Evolutionary conservation across 1,140 invertebrate genomes (phyloP), one percentile per base, ranked within the genome.

Genomic region (Papilio helenus): DNA sequence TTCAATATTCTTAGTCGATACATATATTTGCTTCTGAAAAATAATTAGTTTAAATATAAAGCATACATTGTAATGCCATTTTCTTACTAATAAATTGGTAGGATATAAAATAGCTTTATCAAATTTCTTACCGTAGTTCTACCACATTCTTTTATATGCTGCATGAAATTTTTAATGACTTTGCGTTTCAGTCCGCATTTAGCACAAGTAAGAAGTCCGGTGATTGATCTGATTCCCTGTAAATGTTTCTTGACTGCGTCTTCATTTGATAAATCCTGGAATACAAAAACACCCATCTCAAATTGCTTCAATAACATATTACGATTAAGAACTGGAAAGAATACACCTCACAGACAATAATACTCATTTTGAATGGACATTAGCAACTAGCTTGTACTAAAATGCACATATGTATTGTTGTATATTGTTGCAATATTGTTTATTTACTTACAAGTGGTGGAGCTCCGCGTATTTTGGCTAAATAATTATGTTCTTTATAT

Each of bases 401-500:
- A 55, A 10, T 16, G 14, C 44, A 16, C 12, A 46, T 46, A 46
- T 46, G 7, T 39, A 39, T 0, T 39, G 44, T 16, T 16, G 14
- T 0, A 14, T 26, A n/a, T n/a, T n/a, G n/a, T n/a, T n/a, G n/a
- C 29, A 68, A 26, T 9, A 68, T 14, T 34, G 10, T 68, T 20
- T 68, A 42, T 4, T 4, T 39, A 55, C 76, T 78, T 79, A 82
- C 81, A 46, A 88, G 77, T 20, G 55, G 16, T 8, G 65, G 65
- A 10, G 83, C 82, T 71, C 85, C 84, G n/a, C 83, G 81, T 76
- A 80, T 85, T 86, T 87, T 89, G 20, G 89, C 87, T 20, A 87
- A 79, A 79, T 90, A 89, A 72, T 86, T 83, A 74, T 90, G 89
- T 76, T 83, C 49, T 14, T 34, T 77, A 1, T 79, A 65, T 73